Base-by-base conservation (phyloP, 23 tunicate species). In the Pegea sp. region DNA sequence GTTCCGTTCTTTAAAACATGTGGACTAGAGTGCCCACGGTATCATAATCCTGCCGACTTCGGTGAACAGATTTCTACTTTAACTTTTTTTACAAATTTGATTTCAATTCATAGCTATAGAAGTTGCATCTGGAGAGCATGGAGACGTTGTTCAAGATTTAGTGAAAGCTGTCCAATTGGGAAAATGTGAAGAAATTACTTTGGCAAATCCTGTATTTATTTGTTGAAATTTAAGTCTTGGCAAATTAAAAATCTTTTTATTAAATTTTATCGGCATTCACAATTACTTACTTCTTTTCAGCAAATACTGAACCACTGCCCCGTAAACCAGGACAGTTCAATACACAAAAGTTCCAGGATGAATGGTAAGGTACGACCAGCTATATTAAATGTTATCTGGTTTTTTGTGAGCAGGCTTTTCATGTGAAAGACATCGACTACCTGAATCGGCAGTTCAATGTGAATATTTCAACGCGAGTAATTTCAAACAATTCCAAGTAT, bases 11-110 rank as follows among this genome's bases (percentile, higher is more conserved):
- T 77, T 19, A 29, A 46, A 3, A 34, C 33, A 4, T 57, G 52
- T 44, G 66, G 60, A 16, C 42, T 77, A 6, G 49, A 48, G 29
- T 77, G 90, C 46, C 89, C 89, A 13, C 59, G 60, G 29, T 75
- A 75, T 55, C 89, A 76, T 63, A 76, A 76, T 51, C 89, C 89
- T 26, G 89, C 89, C 25, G 89, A 76, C 56, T 76, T 56, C 64
- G 68, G 72, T 61, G 22, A 43, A 7, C 27, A 6, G 19, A 22
- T 26, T 56, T 23, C 42, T 7, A 6, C 44, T 25, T n/a, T n/a
- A 6, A 51, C 20, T 16, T 11, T n/a, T 6, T 6, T 51, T 11
- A 13, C n/a, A 8, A 11, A 59, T n/a, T 53, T 53, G 5, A 32
- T 18, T 31, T 38, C 16, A 38, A 38, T 38, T 42, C 23, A 1